Evolutionary conservation across 1,140 invertebrate genomes (phyloP).

Genomic region (Listronotus oregonensis): DNA sequence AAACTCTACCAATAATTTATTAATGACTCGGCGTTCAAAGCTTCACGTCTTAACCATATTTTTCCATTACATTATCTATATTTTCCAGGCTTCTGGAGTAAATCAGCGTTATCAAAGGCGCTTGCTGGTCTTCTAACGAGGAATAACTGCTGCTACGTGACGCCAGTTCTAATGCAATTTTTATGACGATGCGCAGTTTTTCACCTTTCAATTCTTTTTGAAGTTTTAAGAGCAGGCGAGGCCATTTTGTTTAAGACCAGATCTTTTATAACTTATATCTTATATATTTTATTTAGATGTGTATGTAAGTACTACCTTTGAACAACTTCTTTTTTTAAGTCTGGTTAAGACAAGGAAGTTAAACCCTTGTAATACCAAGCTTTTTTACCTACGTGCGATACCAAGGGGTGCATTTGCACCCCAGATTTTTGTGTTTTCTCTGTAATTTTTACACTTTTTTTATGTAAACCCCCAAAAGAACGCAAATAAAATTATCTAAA

Average conservation of each 20-base stretch:
- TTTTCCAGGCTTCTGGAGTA: conserved; percentile 47
- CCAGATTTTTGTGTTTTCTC: no score
- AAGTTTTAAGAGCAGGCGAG: not conserved
- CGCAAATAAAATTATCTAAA: no score
- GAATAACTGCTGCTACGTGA: conserved; percentile 52
- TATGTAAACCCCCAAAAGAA: no score
- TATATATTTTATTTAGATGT: no score
- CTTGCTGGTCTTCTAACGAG: conserved; percentile 47
- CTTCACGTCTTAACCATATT: conserved; percentile 49
- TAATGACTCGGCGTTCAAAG: conserved; percentile 17
- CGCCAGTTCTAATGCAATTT: conserved; percentile 49
- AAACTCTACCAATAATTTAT: conserved; percentile 18
- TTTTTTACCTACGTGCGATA: no score
- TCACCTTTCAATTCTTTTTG: no score
- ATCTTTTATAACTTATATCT: not conserved
- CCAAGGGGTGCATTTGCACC: no score
- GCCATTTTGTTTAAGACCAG: not conserved
- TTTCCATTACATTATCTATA: conserved; percentile 55
- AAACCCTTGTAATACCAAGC: no score
- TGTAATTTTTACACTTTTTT: no score
- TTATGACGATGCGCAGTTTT: conserved; percentile 23
- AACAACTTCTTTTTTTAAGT: no score
- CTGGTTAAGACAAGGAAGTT: no score
- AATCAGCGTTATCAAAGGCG: conserved; percentile 53
- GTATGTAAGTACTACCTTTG: no score